Evolutionary conservation across 1,140 invertebrate species (phyloP), one percentile per base, ranked within the genome.

Genomic region (Diorhabda carinulata): DNA sequence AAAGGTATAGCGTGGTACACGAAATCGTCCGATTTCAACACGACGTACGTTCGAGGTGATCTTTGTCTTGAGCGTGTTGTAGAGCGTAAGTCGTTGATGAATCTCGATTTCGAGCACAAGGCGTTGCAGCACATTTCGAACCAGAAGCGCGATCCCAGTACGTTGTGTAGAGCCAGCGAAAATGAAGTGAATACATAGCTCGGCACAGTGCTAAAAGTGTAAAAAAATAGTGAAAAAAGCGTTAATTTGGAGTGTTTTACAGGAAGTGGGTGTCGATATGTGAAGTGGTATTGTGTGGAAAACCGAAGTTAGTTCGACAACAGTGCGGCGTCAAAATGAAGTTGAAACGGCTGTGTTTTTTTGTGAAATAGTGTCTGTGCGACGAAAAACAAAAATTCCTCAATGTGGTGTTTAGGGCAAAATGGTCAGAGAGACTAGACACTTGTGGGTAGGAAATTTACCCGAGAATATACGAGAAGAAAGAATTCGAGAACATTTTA

Each of bases 351-450:
- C 77, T 75, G 76, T 79, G 78, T 78, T 77, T 74, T 76, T 77
- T 74, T 75, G 76, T 77, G 76, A 78, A 78, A 77, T 80, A 79
- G 79, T 81, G 80, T 79, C 73, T 79, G 78, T 79, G 76, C 77
- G 76, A 70, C 73, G 71, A 77, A 78, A 80, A 86, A 84, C 83
- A 85, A 85, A 84, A 82, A 83, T 83, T 86, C 83, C 86, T 86
- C 84, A 86, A 88, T 88, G 87, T 87, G 86, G 86, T 87, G 85
- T 87, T 85, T 84, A 85, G 85, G 86, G 86, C 92, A 95, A 92
- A 91, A 98, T 98, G 96, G 96, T 98, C 92, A 96, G 96, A 93
- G 95, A 98, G 93, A 98, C 96, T 90, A 94, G 96, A 89, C 96
- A 98, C 89, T 92, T 98, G 88, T 97, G 95, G 94, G 95, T 98